Percentiles rank a stretch among this genome's conserved stretches.
These are phyloP conservation scores for Melozone crissalis DNA, from an alignment of 2,113 vertebrate genomes.

Conservation along the genomic window DNA sequence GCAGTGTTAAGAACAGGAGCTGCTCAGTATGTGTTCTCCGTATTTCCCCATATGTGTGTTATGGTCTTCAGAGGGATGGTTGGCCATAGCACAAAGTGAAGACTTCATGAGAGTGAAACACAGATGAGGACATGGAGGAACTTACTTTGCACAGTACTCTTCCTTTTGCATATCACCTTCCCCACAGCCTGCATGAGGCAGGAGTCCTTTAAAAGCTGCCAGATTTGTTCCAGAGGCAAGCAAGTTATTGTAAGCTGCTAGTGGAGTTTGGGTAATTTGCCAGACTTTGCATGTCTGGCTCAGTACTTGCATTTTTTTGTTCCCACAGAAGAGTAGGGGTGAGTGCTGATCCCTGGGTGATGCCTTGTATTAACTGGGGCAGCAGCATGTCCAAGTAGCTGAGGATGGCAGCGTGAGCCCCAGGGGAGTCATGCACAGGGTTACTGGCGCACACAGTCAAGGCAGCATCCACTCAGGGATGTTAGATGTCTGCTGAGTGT, in stretches of 20 bases:
- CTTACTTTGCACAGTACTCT: background rate
- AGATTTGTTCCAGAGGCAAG: background rate
- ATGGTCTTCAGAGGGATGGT: background rate
- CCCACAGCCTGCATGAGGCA: background rate
- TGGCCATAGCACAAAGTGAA: background rate
- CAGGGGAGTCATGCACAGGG: fast-evolving
- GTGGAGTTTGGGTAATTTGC: background rate
- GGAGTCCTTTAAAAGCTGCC: background rate
- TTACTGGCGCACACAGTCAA: background rate
- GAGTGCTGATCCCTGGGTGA: background rate
- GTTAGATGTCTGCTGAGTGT: background rate
- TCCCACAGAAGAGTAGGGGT: background rate
- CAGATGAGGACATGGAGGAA: background rate
- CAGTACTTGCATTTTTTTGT: background rate
- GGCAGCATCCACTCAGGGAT: background rate
- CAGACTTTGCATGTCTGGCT: background rate
- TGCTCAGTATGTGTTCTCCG: background rate
- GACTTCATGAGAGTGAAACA: background rate
- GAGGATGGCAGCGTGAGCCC: background rate
- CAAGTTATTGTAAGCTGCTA: background rate
- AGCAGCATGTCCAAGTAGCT: background rate
- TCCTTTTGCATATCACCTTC: background rate
- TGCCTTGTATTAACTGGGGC: background rate
- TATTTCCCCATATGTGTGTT: background rate
- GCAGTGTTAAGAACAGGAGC: background rate